Evolutionary conservation across 2,797 vertebrate genomes (phyloP).

Genomic region (Coregonus suidteri): DNA sequence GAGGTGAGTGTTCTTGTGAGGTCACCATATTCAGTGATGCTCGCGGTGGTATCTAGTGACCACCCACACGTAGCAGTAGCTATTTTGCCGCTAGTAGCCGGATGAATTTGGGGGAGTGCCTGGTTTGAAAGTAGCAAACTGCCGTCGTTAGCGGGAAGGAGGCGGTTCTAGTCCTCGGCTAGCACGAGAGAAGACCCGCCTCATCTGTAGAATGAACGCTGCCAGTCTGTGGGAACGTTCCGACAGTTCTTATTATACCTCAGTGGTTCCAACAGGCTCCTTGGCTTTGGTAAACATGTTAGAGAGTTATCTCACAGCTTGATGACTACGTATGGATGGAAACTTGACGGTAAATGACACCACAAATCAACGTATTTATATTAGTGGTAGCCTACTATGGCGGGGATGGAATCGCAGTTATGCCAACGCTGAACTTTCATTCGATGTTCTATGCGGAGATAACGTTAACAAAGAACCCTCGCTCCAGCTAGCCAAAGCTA

Average conservation of each 20-base stretch:
- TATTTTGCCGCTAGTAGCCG: neutral
- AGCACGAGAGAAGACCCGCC: constrained; percentile 49
- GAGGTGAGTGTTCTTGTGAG: too few relatives aligned
- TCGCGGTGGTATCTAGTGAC: too few relatives aligned
- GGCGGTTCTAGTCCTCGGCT: constrained; percentile 58
- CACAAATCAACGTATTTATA: neutral
- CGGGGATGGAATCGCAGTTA: neutral
- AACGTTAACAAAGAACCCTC: constrained; percentile 72
- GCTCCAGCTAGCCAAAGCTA: constrained; percentile 55
- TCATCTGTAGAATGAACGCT: constrained; percentile 1
- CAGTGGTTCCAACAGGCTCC: constrained; percentile 45
- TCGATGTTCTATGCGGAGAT: neutral
- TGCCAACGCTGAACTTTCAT: neutral
- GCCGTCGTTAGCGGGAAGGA: constrained; percentile 17
- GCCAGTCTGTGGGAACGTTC: constrained; percentile 36
- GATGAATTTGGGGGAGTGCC: neutral
- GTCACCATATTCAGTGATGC: too few relatives aligned
- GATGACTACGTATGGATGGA: constrained; percentile 26
- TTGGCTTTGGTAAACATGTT: constrained; percentile 19
- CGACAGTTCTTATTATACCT: constrained; percentile 26
- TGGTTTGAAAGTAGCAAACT: neutral
- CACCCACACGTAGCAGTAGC: neutral
- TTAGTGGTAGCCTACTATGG: too few relatives aligned
- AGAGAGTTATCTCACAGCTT: constrained; percentile 16
- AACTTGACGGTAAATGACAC: constrained; percentile 27